Evolutionary conservation across 2,797 vertebrate genomes (phyloP), one percentile per base, ranked within the genome.

Genomic region (Chaetodon trifasciatus): DNA sequence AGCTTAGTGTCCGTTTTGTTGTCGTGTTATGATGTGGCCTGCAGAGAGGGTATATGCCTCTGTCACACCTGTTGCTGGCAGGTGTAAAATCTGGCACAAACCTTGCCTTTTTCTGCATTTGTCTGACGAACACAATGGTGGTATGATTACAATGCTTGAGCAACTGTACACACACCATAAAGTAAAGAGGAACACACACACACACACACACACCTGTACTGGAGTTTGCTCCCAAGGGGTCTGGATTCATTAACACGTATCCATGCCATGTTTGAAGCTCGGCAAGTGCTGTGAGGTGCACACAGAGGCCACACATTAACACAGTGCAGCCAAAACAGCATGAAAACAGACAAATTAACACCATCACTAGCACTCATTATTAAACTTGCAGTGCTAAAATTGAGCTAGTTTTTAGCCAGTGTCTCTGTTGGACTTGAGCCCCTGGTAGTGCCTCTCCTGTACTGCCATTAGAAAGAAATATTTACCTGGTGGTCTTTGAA

Each of bases 221-320:
- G 63, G 49, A 70, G 35, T 39, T 56, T 70, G 24, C 28, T 70
- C 58, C 56, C 42, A 52, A n/a, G 47, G 63, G 83, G 66, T 56
- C 6, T 68, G 62, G 46, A 55, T 75, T 89, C 70, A 87, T 90
- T 85, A 87, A 73, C 79, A 86, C 77, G 28, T 68, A 6, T 58
- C 16, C 35, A 76, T 60, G 71, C 74, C 74, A 66, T 58, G 49
- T 73, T 56, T 79, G 70, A 47, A 39, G 68, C 81, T 58, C 82
- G 71, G 79, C 74, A 66, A 77, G 77, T 62, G 74, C 39, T 57
- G 53, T 73, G 61, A 6, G 16, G 35, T 64, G 42, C 53, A 55
- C 62, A 76, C 61, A 65, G 73, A 56, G 44, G 57, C 24, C 52
- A 35, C 53, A 52, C 67, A 69, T 71, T 39, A 74, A 55, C 66